Conservation (phyloP, 2,113 vertebrate species). For the Collichthys lucidus region DNA sequence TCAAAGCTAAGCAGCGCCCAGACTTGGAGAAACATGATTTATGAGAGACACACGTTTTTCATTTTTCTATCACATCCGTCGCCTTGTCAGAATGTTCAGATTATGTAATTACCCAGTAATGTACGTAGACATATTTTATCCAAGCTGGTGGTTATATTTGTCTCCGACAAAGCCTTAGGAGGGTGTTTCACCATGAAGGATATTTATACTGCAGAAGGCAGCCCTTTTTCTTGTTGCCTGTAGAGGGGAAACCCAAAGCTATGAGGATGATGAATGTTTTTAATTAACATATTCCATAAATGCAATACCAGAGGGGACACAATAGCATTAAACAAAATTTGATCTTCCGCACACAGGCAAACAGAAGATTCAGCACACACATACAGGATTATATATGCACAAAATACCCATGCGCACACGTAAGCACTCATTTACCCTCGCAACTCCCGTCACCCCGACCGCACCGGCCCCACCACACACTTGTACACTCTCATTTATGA, state of each 20-base stretch:
- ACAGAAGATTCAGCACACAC: constrained; percentile 15
- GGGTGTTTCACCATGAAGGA: constrained; percentile 60
- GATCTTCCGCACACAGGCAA: constrained; percentile 14
- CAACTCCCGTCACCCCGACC: constrained; percentile 9
- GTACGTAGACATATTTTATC: constrained; percentile 54
- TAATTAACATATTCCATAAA: constrained; percentile 71
- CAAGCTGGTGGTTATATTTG: constrained; percentile 49
- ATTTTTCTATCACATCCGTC: constrained; percentile 51
- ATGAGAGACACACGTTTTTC: constrained; percentile 32
- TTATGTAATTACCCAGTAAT: constrained; percentile 65
- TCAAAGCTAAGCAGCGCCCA: constrained; percentile 23
- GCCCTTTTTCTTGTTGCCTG: constrained; percentile 20
- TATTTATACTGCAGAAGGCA: constrained; percentile 68
- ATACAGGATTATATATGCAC: background rate
- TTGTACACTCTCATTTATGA: constrained; percentile 31
- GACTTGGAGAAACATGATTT: constrained; percentile 32
- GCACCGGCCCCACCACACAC: background rate
- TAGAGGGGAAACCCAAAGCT: constrained; percentile 67
- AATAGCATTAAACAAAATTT: constrained; percentile 59
- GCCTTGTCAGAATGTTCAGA: constrained; percentile 50
- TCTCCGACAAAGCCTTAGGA: constrained; percentile 56
- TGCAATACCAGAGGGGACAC: constrained; percentile 55
- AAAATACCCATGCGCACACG: constrained; percentile 3
- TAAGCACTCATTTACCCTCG: constrained; percentile 30
- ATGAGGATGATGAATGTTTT: constrained; percentile 72